Evolutionary conservation across 2,888 invertebrate genomes (phyloP).

Genomic region (Alsophila aescularia): DNA sequence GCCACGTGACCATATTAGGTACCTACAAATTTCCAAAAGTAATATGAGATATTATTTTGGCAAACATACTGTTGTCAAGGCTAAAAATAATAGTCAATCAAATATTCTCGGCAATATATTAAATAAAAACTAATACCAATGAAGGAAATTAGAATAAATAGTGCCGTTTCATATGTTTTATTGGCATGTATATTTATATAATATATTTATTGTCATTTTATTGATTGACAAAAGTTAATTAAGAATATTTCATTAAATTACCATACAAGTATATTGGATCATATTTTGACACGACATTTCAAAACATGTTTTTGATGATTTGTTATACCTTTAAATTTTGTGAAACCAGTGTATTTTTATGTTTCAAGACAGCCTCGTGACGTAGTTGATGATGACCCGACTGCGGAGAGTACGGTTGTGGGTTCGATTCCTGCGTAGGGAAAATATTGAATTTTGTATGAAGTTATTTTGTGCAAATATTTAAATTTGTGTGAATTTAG

Average conservation of each 20-base stretch:
- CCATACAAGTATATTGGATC: constrained; percentile 11
- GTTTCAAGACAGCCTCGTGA: not conserved
- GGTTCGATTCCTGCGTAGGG: no score
- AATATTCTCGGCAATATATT: constrained; percentile 10
- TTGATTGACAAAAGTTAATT: constrained; percentile 28
- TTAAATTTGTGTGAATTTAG: no score
- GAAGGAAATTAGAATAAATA: constrained; percentile 17
- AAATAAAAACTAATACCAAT: constrained; percentile 10
- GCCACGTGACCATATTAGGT: constrained; percentile 6
- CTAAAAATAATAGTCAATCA: constrained; percentile 19
- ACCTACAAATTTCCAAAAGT: not conserved
- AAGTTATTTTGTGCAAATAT: no score
- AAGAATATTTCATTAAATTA: constrained; percentile 19
- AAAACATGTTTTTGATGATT: constrained; percentile 10
- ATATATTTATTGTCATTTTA: constrained; percentile 23
- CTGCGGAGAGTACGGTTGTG: no score
- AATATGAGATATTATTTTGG: constrained; percentile 5
- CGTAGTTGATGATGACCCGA: no score
- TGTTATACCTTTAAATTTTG: no score
- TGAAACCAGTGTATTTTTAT: no score
- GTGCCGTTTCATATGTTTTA: constrained; percentile 12
- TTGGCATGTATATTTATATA: constrained; percentile 14
- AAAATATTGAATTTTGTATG: no score
- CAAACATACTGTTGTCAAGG: constrained; percentile 19
- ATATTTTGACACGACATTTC: constrained; percentile 18